These are phyloP conservation scores for Lamellibrachia satsuma DNA, from an alignment of 2,888 invertebrate genomes.

Conservation along the genomic window DNA sequence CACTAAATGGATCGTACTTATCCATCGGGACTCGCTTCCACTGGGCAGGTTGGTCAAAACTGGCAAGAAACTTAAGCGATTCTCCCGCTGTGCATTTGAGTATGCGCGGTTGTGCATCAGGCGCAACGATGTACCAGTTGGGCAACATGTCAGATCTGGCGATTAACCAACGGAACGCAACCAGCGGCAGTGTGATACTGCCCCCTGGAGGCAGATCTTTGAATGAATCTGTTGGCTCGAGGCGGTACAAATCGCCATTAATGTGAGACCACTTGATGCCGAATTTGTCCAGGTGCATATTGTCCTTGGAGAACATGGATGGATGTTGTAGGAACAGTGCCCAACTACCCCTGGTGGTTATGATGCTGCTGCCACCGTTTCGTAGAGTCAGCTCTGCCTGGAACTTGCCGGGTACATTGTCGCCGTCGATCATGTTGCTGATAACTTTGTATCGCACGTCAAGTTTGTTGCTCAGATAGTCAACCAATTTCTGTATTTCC, in stretches of 20 bases:
- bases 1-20: conserved; percentile 38
- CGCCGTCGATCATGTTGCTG: not conserved
- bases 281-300: conserved; percentile 17
- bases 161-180: conserved; percentile 29
- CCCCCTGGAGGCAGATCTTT: conserved; percentile 9
- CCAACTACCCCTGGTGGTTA: conserved; percentile 23
- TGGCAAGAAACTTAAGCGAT: conserved; percentile 33
- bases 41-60: conserved; percentile 41
- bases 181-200: conserved; percentile 14
- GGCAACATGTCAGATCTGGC: conserved; percentile 38
- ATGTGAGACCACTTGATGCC: conserved; percentile 29
- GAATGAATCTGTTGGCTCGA: not conserved
- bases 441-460: not conserved
- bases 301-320: conserved; percentile 17
- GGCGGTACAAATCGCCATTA: conserved; percentile 32
- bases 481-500: not conserved
- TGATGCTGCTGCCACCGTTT: conserved; percentile 18
- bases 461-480: not conserved
- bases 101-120: conserved; percentile 18
- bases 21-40: conserved; percentile 42
- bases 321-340: conserved; percentile 29
- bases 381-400: not conserved
- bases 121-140: conserved; percentile 38
- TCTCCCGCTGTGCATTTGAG: conserved; percentile 26
- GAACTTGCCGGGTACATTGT: not conserved